phyloP scores from a whole-genome alignment of 1,140 invertebrate genomes.

The Formica selysi region DNA sequence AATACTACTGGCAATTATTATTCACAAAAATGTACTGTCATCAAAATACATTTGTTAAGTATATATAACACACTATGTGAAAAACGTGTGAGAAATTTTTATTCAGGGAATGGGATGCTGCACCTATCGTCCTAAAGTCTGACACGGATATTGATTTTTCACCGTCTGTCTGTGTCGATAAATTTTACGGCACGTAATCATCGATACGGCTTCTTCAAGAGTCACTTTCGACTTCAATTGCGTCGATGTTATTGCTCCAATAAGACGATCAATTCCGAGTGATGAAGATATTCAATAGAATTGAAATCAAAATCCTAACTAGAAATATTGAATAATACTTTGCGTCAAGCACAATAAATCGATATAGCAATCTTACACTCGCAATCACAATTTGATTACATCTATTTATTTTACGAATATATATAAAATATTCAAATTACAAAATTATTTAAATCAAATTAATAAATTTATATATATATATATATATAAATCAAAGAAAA shows the following conservation, averaged over 20 bases:
- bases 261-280: not conserved
- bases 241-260: not conserved
- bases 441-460: conserved; percentile 6
- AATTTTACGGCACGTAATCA: conserved; percentile 42
- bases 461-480: not conserved
- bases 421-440: not conserved
- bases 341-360: not conserved
- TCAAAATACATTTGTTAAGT: not conserved
- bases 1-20: not conserved
- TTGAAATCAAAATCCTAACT: conserved; percentile 12
- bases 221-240: conserved; percentile 19
- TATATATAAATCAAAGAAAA: not conserved
- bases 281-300: not conserved
- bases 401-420: not conserved
- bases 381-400: not conserved
- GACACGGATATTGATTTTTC: conserved; percentile 63
- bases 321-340: not conserved
- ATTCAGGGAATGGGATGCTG: not conserved
- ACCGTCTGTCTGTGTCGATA: conserved; percentile 39
- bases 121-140: conserved; percentile 15
- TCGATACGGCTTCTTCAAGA: conserved; percentile 10
- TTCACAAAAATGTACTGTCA: not conserved
- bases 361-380: not conserved
- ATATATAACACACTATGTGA: not conserved
- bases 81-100: not conserved